Percentiles rank a stretch among this genome's conserved stretches.
phyloP scores from a whole-genome alignment of 2,113 vertebrate genomes.

The Kryptolebias marmoratus region DNA sequence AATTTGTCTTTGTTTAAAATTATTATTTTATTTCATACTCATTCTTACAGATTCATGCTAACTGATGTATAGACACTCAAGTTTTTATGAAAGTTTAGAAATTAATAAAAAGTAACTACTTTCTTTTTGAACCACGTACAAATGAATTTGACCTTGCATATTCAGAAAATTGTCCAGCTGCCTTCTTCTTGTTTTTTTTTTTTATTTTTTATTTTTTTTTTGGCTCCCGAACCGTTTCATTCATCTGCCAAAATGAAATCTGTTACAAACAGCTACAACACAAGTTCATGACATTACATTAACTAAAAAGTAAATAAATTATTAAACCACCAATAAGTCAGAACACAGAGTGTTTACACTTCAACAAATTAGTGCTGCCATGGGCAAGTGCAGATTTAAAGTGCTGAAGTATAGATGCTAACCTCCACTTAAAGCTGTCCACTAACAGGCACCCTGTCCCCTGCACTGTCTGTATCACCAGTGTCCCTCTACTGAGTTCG shows the following conservation, averaged over 20 bases:
- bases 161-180: constrained; percentile 52
- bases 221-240: constrained; percentile 35
- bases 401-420: constrained; percentile 23
- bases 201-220: constrained; percentile 17
- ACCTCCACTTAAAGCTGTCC: constrained; percentile 48
- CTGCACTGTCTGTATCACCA: constrained; percentile 18
- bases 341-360: constrained; percentile 32
- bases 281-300: constrained; percentile 49
- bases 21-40: constrained; percentile 28
- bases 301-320: background rate
- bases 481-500: constrained; percentile 34
- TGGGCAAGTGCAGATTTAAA: constrained; percentile 17
- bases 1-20: constrained; percentile 30
- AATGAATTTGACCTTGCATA: constrained; percentile 53
- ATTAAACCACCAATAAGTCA: constrained; percentile 17
- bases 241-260: constrained; percentile 56
- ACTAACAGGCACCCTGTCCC: constrained; percentile 29
- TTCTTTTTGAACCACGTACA: constrained; percentile 38
- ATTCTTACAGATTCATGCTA: constrained; percentile 12
- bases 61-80: constrained; percentile 30
- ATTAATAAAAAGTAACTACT: constrained; percentile 11
- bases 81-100: constrained; percentile 11
- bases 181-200: background rate
- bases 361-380: constrained; percentile 32
- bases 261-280: constrained; percentile 48